Evolutionary conservation across 2,113 vertebrate genomes (phyloP).

Genomic region (Cottus gobio): DNA sequence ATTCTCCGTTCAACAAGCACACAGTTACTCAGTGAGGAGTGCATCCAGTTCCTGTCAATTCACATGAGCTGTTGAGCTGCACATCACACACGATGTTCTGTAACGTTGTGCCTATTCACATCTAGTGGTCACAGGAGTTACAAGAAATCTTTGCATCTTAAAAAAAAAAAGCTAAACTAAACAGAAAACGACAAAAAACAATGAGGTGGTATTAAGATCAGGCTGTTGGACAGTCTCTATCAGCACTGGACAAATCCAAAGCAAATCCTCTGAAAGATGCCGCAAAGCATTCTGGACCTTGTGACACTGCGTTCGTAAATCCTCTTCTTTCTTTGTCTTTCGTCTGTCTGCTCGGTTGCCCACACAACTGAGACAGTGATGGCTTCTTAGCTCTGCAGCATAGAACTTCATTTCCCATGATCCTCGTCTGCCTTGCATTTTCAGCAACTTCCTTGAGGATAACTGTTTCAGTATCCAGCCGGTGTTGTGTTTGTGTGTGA

Average conservation of each 20-base stretch:
- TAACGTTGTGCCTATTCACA: slow-evolving; percentile 27
- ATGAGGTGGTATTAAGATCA: slow-evolving; percentile 36
- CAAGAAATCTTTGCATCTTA: slow-evolving; percentile 25
- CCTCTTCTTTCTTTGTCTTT: slow-evolving; percentile 6
- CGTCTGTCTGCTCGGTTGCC: slow-evolving; percentile 25
- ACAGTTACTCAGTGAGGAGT: slow-evolving; percentile 25
- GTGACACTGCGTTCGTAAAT: slow-evolving; percentile 23
- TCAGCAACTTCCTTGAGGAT: slow-evolving; percentile 50
- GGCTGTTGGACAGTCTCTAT: slow-evolving; percentile 45
- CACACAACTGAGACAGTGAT: slow-evolving; percentile 56
- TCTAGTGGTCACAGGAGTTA: slow-evolving; percentile 5
- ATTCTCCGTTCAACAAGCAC: slow-evolving; percentile 4
- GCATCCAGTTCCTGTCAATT: slow-evolving; percentile 8
- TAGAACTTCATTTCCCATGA: slow-evolving; percentile 57
- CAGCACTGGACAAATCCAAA: slow-evolving; percentile 41
- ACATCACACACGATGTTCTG: slow-evolving; percentile 19
- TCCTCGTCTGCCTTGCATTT: slow-evolving; percentile 42
- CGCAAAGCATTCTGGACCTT: slow-evolving; percentile 42
- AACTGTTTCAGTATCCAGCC: slow-evolving; percentile 54
- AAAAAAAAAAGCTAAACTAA: slow-evolving; percentile 19
- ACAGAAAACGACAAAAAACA: slow-evolving; percentile 38
- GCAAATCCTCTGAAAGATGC: slow-evolving; percentile 24
- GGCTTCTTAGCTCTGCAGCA: slow-evolving; percentile 54
- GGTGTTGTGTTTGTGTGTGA: slow-evolving; percentile 33
- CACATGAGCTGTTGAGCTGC: slow-evolving; percentile 1